These are phyloP conservation scores for Mycetomoellerius zeteki DNA, from an alignment of 1,140 invertebrate species.

Conservation along the genomic window DNA sequence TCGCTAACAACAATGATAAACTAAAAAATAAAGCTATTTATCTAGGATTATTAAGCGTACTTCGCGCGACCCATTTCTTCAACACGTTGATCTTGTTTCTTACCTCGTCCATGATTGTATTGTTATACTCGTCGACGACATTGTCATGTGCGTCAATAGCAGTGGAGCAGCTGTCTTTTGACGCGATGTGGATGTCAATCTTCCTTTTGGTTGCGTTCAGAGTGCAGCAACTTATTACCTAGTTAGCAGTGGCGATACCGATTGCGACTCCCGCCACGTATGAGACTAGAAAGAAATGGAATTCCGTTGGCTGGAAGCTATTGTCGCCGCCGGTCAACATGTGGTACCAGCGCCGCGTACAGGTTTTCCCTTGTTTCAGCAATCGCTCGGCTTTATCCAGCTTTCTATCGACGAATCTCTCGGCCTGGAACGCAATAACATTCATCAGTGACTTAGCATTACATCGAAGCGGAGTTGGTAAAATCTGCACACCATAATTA, in stretches of 20 bases:
- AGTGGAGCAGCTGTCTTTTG: conserved; percentile 17
- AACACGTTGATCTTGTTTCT: conserved; percentile 74
- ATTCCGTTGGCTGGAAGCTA: conserved; percentile 89
- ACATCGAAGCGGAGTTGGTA: neutral
- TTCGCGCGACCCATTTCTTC: conserved; percentile 72
- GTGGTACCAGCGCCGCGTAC: conserved; percentile 91
- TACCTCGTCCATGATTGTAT: conserved; percentile 71
- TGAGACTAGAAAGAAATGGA: conserved; percentile 92
- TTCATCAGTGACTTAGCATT: conserved; percentile 35
- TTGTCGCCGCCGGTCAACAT: conserved; percentile 89
- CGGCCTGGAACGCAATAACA: conserved; percentile 88
- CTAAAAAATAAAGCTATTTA: conserved; percentile 40
- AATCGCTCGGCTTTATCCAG: conserved; percentile 92
- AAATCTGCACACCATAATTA: neutral
- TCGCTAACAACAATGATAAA: neutral
- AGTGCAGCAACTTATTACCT: conserved; percentile 82
- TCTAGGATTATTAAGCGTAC: conserved; percentile 56
- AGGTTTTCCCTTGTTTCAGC: conserved; percentile 89
- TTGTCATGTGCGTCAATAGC: conserved; percentile 27
- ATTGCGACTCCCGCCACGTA: conserved; percentile 91
- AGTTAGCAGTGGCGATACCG: conserved; percentile 87
- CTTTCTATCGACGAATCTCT: conserved; percentile 92
- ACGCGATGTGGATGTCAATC: neutral
- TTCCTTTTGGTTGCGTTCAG: conserved; percentile 76
- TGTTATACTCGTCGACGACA: conserved; percentile 53